Evolutionary conservation across 2,888 invertebrate species (phyloP).

Genomic region (Drosophila paranaensis): DNA sequence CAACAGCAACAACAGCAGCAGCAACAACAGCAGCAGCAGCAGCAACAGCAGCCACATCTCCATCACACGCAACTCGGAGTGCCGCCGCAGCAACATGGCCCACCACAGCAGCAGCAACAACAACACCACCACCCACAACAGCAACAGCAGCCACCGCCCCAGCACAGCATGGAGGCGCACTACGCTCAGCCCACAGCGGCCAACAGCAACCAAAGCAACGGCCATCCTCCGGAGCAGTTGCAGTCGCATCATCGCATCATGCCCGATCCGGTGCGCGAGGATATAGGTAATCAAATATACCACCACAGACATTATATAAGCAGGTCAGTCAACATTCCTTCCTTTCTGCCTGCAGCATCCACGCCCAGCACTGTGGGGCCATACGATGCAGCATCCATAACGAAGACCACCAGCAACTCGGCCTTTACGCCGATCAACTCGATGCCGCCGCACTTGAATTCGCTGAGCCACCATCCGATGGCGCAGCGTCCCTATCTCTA

Average conservation of each 20-base stretch:
- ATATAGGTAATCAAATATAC: conserved; percentile 83
- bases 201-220: conserved; percentile 85
- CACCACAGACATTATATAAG: neutral
- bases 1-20: conserved; percentile 84
- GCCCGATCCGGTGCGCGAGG: conserved; percentile 86
- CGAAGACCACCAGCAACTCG: conserved; percentile 89
- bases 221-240: conserved; percentile 88
- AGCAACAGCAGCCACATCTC: conserved; percentile 86
- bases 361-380: conserved; percentile 83
- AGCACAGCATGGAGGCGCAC: conserved; percentile 86
- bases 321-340: neutral
- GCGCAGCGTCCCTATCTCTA: conserved; percentile 94
- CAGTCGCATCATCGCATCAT: conserved; percentile 88
- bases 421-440: conserved; percentile 98
- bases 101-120: conserved; percentile 73
- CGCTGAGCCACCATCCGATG: conserved; percentile 89
- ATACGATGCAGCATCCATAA: conserved; percentile 86
- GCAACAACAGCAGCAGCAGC: conserved; percentile 72
- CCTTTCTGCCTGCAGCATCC: conserved; percentile 62
- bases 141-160: conserved; percentile 87
- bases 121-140: conserved; percentile 85
- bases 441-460: conserved; percentile 90
- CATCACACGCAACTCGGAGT: conserved; percentile 87
- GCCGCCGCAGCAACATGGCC: conserved; percentile 86
- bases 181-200: conserved; percentile 87